Conservation (phyloP, 2,113 vertebrate genomes). For the Brienomyrus longianalis region DNA sequence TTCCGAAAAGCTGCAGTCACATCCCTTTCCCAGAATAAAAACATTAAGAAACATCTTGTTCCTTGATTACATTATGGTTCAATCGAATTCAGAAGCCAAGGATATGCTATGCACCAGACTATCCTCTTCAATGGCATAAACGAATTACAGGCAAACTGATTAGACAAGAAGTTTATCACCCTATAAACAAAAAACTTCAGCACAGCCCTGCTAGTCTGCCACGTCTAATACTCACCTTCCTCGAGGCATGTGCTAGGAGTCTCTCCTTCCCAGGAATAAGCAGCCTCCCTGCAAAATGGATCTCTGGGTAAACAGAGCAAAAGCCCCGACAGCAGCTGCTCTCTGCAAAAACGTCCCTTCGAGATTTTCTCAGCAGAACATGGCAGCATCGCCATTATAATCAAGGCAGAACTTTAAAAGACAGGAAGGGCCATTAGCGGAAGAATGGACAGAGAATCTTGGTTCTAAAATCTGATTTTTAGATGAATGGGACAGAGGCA, state of each 20-base stretch:
- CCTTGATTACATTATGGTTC: neutral
- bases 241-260: neutral
- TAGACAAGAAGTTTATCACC: neutral
- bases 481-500: neutral
- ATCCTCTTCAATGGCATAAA: neutral
- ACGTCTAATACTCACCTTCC: neutral
- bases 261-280: neutral
- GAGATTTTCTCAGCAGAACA: neutral
- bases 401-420: neutral
- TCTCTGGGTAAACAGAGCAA: neutral
- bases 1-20: neutral
- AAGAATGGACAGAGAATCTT: neutral
- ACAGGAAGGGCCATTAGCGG: conserved; percentile 3
- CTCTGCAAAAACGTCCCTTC: neutral
- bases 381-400: neutral
- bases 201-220: neutral
- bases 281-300: neutral
- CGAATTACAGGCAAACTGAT: neutral
- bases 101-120: neutral
- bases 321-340: neutral
- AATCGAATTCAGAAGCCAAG: neutral
- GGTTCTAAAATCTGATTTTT: neutral
- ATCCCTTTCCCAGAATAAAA: neutral
- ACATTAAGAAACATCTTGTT: neutral
- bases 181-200: neutral